Conservation (phyloP, 2,113 vertebrate species). For the Piprites chloris region DNA sequence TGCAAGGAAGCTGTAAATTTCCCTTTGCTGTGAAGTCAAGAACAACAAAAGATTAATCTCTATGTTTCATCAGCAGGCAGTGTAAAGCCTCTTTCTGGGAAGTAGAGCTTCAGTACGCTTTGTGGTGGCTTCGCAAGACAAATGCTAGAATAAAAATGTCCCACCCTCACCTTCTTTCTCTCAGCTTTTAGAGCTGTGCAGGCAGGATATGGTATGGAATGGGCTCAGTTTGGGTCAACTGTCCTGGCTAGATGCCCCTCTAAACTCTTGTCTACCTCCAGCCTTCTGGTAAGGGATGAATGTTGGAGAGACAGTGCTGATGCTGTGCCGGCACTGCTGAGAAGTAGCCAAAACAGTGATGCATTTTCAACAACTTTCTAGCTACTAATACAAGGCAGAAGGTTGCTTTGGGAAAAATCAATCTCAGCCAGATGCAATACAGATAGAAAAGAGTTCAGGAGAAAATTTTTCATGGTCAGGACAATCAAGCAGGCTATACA, state of each 20-base stretch:
- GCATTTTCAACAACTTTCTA: neutral
- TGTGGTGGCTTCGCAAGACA: neutral
- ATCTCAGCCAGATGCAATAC: neutral
- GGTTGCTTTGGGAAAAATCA: neutral
- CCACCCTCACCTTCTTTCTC: neutral
- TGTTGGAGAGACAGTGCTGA: neutral
- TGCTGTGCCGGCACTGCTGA: neutral
- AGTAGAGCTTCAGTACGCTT: accelerated
- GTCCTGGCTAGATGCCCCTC: neutral
- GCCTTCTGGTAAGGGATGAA: neutral
- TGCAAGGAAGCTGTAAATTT: neutral
- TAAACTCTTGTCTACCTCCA: neutral
- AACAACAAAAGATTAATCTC: neutral
- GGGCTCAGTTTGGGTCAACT: neutral
- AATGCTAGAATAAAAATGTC: neutral
- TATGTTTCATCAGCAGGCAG: neutral
- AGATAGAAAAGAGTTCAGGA: neutral
- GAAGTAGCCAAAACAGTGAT: neutral
- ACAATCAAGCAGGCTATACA: neutral
- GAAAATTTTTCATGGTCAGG: neutral
- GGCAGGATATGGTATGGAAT: neutral
- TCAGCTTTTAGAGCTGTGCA: neutral
- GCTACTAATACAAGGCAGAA: neutral
- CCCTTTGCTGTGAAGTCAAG: neutral
- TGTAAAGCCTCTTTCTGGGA: neutral